Conservation (phyloP, 2,888 invertebrate species). For the Formica aserva region DNA sequence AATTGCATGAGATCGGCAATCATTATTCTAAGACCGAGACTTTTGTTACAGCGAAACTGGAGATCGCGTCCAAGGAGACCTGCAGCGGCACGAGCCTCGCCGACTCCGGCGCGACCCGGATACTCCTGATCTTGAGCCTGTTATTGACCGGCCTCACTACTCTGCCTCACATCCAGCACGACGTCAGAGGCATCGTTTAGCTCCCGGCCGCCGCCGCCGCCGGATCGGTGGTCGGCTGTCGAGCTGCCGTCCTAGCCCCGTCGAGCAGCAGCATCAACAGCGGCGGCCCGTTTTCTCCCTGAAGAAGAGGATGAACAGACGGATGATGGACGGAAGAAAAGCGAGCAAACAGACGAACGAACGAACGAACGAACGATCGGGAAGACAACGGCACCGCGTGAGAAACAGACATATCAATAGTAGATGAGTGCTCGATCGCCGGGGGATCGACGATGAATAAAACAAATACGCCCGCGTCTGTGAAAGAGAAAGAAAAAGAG, state of each 20-base stretch:
- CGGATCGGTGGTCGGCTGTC: slow-evolving; percentile 45
- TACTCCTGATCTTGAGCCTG: slow-evolving; percentile 76
- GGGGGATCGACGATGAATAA: slow-evolving; percentile 49
- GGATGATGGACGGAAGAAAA: background rate
- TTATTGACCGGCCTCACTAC: slow-evolving; percentile 60
- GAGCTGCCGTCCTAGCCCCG: slow-evolving; percentile 60
- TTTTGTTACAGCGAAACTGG: slow-evolving; percentile 83
- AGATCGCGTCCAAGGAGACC: slow-evolving; percentile 80
- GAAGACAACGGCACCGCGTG: slow-evolving; percentile 36
- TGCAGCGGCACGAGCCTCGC: slow-evolving; percentile 79
- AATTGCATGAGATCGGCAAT: background rate
- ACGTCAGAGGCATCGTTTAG: slow-evolving; percentile 80
- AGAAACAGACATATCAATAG: slow-evolving; percentile 70
- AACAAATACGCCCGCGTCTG: slow-evolving; percentile 10
- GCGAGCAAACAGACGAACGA: background rate
- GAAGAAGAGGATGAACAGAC: slow-evolving; percentile 26
- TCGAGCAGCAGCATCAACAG: slow-evolving; percentile 21
- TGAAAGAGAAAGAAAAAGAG: background rate
- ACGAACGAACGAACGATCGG: slow-evolving; percentile 19
- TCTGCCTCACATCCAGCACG: slow-evolving; percentile 61
- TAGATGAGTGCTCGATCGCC: slow-evolving; percentile 52
- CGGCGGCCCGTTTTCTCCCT: slow-evolving; percentile 55
- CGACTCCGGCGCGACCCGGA: slow-evolving; percentile 68
- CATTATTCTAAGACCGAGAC: slow-evolving; percentile 4
- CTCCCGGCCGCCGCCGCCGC: slow-evolving; percentile 66